Evolutionary conservation across 2,797 vertebrate genomes (phyloP).

Genomic region (Poecilia wingei): DNA sequence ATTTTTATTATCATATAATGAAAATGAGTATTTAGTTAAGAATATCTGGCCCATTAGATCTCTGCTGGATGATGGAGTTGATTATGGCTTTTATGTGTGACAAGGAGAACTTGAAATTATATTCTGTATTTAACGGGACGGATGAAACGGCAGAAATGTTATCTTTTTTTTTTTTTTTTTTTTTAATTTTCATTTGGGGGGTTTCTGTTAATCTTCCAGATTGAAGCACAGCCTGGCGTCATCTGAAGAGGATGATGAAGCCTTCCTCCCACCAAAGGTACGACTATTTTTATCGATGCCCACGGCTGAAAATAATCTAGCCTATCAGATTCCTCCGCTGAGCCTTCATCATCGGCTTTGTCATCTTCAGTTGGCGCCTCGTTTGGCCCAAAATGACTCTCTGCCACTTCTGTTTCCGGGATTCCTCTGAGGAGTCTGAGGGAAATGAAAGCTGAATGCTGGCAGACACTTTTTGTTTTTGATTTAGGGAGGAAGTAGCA

Average conservation of each 20-base stretch:
- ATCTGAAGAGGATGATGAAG: slow-evolving; percentile 82
- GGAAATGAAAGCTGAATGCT: slow-evolving; percentile 6
- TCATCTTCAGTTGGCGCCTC: slow-evolving; percentile 63
- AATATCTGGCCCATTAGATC: background rate
- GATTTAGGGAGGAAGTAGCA: slow-evolving; percentile 28
- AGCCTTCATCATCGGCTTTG: slow-evolving; percentile 56
- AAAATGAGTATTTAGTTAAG: background rate
- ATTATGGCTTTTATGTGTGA: background rate
- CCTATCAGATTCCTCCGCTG: slow-evolving; percentile 40
- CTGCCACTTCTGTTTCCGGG: slow-evolving; percentile 60
- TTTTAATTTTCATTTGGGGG: background rate
- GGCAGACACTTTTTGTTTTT: slow-evolving; percentile 27
- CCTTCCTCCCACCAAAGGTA: slow-evolving; percentile 85
- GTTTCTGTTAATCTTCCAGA: slow-evolving; percentile 58
- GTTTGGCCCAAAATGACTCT: slow-evolving; percentile 56
- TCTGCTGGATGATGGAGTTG: background rate
- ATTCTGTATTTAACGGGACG: background rate
- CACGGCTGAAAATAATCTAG: slow-evolving; percentile 31
- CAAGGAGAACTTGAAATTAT: background rate
- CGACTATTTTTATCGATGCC: slow-evolving; percentile 49
- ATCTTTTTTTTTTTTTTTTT: background rate
- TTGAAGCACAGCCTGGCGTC: slow-evolving; percentile 77
- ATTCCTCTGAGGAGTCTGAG: slow-evolving; percentile 55
- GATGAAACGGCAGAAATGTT: background rate
- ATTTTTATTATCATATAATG: too few relatives aligned